Evolutionary conservation across 1,140 invertebrate species (phyloP).

Genomic region (Tetranychus cinnabarinus): DNA sequence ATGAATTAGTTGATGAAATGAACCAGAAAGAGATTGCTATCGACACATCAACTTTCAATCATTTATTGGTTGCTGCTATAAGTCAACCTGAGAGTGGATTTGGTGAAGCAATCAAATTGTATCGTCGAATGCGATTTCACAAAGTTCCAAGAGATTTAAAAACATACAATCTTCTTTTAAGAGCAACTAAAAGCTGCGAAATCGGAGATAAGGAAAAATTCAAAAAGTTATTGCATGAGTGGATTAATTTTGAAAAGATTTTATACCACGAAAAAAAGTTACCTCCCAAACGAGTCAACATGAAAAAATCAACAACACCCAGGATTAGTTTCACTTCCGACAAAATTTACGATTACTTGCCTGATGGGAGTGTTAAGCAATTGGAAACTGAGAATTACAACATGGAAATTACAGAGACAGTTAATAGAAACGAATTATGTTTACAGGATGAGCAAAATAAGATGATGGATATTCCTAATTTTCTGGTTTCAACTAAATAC

Average conservation of each 20-base stretch:
- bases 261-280: neutral
- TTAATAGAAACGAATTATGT: no score
- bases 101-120: constrained; percentile 49
- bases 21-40: constrained; percentile 30
- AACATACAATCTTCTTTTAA: constrained; percentile 54
- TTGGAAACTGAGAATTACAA: no score
- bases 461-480: neutral
- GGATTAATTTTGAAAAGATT: neutral
- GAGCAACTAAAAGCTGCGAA: constrained; percentile 48
- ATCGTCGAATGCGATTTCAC: constrained; percentile 45
- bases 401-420: no score
- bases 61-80: constrained; percentile 56
- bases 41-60: constrained; percentile 43
- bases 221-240: constrained; percentile 5
- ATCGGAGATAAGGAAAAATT: constrained; percentile 27
- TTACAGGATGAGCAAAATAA: no score
- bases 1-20: constrained; percentile 62
- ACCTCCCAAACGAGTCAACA: neutral
- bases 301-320: neutral
- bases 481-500: neutral
- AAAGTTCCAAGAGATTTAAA: constrained; percentile 32
- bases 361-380: neutral
- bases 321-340: neutral
- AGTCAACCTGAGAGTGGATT: constrained; percentile 50
- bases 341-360: neutral